These are phyloP conservation scores for Rhagonycha lutea DNA, from an alignment of 2,888 invertebrate genomes.

Conservation along the genomic window DNA sequence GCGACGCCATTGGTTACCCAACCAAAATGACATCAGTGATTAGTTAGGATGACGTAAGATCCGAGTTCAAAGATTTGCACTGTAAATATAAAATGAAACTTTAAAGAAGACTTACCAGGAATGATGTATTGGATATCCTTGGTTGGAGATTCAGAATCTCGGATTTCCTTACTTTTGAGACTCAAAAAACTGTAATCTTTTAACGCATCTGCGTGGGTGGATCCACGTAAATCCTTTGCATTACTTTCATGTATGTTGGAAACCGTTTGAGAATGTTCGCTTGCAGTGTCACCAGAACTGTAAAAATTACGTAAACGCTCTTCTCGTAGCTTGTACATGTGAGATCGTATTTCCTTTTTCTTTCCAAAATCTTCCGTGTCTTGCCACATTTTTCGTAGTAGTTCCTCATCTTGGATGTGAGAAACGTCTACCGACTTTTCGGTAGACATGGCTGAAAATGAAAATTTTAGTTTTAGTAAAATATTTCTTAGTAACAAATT, in stretches of 20 bases:
- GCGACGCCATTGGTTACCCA: no score
- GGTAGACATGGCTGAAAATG: slow-evolving; percentile 43
- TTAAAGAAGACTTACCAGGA: slow-evolving; percentile 29
- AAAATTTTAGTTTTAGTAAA: neutral
- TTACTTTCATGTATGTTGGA: slow-evolving; percentile 21
- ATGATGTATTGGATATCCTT: slow-evolving; percentile 57
- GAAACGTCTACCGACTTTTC: slow-evolving; percentile 65
- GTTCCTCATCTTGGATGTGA: slow-evolving; percentile 75
- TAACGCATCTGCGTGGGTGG: slow-evolving; percentile 69
- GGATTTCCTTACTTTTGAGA: slow-evolving; percentile 77
- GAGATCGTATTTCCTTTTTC: slow-evolving; percentile 84
- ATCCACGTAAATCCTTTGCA: slow-evolving; percentile 33
- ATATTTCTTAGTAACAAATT: no score
- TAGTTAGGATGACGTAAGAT: neutral
- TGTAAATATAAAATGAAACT: neutral
- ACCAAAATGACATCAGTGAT: neutral
- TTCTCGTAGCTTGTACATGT: slow-evolving; percentile 84
- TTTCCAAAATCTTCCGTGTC: slow-evolving; percentile 84
- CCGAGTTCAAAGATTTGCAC: neutral
- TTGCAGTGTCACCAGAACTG: slow-evolving; percentile 54
- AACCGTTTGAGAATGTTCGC: slow-evolving; percentile 40
- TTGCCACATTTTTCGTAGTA: slow-evolving; percentile 82
- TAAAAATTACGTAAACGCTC: slow-evolving; percentile 77
- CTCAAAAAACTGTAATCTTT: slow-evolving; percentile 78
- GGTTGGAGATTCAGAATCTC: slow-evolving; percentile 77